Evolutionary conservation across 2,797 vertebrate species (phyloP).

Genomic region (Psittacula echo): DNA sequence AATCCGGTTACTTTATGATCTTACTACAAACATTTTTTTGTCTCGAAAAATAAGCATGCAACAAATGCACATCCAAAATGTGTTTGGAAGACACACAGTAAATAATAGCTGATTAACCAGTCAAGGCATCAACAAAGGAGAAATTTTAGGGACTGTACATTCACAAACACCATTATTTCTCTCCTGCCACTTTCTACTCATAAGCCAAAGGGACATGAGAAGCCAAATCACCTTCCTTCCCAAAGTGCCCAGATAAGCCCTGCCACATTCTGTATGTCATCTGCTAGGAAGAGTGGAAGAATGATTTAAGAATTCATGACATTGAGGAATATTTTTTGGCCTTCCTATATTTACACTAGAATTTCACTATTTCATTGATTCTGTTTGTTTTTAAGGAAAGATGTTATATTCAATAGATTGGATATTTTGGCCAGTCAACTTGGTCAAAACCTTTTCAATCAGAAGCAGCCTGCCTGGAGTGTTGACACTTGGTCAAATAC

Average conservation of each 20-base stretch:
- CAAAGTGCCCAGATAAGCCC: background rate
- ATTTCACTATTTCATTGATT: background rate
- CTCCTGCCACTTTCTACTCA: background rate
- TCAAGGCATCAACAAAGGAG: background rate
- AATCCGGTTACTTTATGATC: background rate
- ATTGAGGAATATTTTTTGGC: background rate
- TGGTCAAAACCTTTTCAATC: background rate
- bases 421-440: background rate
- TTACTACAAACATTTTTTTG: background rate
- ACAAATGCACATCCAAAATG: background rate
- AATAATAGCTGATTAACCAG: background rate
- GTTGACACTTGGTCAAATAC: background rate
- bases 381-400: constrained; percentile 12
- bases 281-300: background rate
- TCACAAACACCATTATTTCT: background rate
- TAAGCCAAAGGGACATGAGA: background rate
- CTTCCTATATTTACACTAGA: background rate
- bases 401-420: background rate
- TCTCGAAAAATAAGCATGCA: background rate
- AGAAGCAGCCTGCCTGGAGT: background rate
- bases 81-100: background rate
- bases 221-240: background rate
- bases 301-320: background rate
- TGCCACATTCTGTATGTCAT: background rate
- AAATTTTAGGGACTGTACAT: background rate